A percentile compares a stretch with the other conserved stretches of the same genome.
Evolutionary conservation across 2,888 invertebrate species (phyloP).

Genomic region (Tenthredo mesomela): DNA sequence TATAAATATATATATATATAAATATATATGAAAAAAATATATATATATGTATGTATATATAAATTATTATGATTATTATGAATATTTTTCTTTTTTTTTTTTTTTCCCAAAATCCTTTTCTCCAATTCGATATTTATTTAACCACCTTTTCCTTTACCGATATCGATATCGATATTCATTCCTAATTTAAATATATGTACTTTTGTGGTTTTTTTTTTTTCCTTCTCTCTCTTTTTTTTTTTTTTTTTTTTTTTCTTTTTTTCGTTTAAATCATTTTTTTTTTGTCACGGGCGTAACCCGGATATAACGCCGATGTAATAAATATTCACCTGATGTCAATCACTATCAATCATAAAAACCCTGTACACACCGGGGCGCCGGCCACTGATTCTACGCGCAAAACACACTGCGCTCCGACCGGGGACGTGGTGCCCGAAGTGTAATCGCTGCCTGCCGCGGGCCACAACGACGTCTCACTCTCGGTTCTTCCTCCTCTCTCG

Average conservation of each 20-base stretch:
- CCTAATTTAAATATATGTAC: not conserved
- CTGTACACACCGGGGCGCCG: slow-evolving; percentile 51
- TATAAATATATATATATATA: too few species aligned
- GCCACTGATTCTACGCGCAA: slow-evolving; percentile 53
- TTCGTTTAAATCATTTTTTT: not conserved
- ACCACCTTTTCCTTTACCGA: not conserved
- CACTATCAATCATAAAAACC: slow-evolving; percentile 50
- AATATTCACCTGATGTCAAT: slow-evolving; percentile 48
- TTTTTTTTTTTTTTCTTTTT: not conserved
- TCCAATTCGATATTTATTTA: not conserved
- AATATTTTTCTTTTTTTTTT: too few species aligned
- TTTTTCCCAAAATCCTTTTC: not conserved
- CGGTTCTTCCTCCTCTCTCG: too few species aligned
- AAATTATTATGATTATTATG: too few species aligned
- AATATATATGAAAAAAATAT: too few species aligned
- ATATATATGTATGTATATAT: too few species aligned
- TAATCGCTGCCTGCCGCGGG: slow-evolving; percentile 52
- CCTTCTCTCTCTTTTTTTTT: not conserved
- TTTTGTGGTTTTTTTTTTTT: not conserved
- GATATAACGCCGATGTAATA: slow-evolving; percentile 20
- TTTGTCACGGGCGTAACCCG: slow-evolving; percentile 13
- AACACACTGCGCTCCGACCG: slow-evolving; percentile 53
- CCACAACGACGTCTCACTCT: slow-evolving; percentile 51
- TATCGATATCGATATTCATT: not conserved
- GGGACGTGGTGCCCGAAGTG: slow-evolving; percentile 52